Evolutionary conservation across 2,888 invertebrate species (phyloP), one percentile per base, ranked within the genome.

Genomic region (Acanthosepion pharaonis): DNA sequence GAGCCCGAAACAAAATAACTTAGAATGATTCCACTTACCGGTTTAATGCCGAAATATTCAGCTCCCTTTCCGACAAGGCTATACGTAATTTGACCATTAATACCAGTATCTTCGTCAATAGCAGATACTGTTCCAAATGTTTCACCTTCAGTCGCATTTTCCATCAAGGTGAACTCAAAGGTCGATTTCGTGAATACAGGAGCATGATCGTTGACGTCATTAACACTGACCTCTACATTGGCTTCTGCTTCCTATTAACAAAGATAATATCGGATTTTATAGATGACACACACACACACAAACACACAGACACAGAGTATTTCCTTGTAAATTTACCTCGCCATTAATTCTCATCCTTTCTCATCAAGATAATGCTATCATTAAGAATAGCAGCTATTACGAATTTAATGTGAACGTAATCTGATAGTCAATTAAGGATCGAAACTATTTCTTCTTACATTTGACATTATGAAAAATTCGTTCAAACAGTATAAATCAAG

Each of bases 181-280:
- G 91, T 94, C n/a, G 94, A 94, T 92, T 94, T 94, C 51, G 48
- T 92, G 94, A 96, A 96, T 23, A 51, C 94, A 25, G 96, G 96
- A 6, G 93, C 92, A 93, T 96, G 95, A 94, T 96, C 96, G 91
- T 96, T 96, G 18, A 94, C 94, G 92, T 96, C 96, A 8, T 94
- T 91, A n/a, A 96, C 95, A 49, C 91, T 92, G 18, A 96, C 94
- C 23, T 91, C 91, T 33, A 96, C 94, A 23, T 91, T 93, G 5
- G 95, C 95, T 23, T 94, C 94, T 42, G 92, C 95, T 55, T 92
- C 94, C 95, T 95, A 94, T 4, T 33, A 92, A 23, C 1, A 3
- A 94, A 59, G 6, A 33, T 28, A 49, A 91, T 91, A 91, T 4
- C 23, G 20, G 59, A 59, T 23, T 59, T 59, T 6, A 59, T 59